These are phyloP conservation scores for Vanessa atalanta DNA, from an alignment of 1,140 invertebrate genomes.

Conservation along the genomic window DNA sequence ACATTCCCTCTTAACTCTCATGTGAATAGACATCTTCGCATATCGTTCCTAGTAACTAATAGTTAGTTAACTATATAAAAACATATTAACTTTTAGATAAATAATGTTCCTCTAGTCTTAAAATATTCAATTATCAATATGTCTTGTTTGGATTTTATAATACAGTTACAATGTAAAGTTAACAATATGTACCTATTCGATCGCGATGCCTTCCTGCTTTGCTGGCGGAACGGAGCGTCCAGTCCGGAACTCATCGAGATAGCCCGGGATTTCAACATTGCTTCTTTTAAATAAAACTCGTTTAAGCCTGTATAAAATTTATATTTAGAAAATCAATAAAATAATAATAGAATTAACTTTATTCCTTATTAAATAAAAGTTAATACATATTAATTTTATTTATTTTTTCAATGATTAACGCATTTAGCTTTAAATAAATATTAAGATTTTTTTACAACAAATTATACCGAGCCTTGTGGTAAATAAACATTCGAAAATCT, in stretches of 20 bases:
- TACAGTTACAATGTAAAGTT: neutral
- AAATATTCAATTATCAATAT: too few species aligned
- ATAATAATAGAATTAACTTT: too few species aligned
- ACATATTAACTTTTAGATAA: neutral
- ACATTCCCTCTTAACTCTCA: neutral
- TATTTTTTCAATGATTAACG: too few species aligned
- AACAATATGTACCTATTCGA: slow-evolving; percentile 57
- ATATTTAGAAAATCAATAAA: neutral
- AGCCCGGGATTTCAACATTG: slow-evolving; percentile 56
- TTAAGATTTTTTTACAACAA: too few species aligned
- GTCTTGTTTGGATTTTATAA: too few species aligned
- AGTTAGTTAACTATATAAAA: neutral
- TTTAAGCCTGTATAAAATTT: slow-evolving; percentile 50
- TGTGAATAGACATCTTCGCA: neutral
- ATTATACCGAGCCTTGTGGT: too few species aligned
- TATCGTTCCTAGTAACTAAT: neutral
- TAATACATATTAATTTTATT: too few species aligned
- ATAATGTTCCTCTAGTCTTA: too few species aligned
- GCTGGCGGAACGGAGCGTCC: slow-evolving; percentile 50
- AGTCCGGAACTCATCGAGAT: slow-evolving; percentile 72
- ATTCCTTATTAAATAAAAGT: too few species aligned
- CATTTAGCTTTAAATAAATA: too few species aligned
- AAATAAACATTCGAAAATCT: too few species aligned
- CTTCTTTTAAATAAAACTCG: slow-evolving; percentile 52
- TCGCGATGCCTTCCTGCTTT: slow-evolving; percentile 50